Base-by-base conservation (phyloP, 2,888 invertebrate species). In the Drosophila helvetica region DNA sequence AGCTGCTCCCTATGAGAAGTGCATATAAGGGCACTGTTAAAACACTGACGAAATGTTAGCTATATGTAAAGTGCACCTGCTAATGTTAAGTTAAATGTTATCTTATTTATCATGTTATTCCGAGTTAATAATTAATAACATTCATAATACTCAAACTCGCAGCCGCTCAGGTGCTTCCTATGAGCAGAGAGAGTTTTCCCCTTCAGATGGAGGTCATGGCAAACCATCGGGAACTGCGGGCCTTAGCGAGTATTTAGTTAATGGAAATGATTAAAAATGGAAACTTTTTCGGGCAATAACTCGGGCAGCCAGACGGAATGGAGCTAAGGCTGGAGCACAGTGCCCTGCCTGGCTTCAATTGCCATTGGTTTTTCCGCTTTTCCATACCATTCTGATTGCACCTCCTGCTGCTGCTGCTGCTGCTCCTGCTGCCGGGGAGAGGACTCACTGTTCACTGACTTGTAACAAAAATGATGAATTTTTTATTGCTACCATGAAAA, bases 201-300 rank as follows among this genome's bases (percentile, higher is more conserved):
- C 19, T 22, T 22, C 54, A 46, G 75, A 77, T 82, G 71, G 86
- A 77, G 86, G 86, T 79, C 86, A 85, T 67, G 83, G 75, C 10
- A 19, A 38, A 38, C 22, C 60, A 70, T 42, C 51, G 46, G 25
- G 56, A 58, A 67, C 55, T 22, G 54, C 59, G 59, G 19, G 55
- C 72, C 63, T 60, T 56, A 62, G 43, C 56, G 55, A 65, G 70
- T 71, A 78, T 74, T 85, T 78, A 80, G 82, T 87, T 85, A 87
- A 83, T 83, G 82, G 66, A 79, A 81, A 83, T 81, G 74, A 82
- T 79, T 78, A 73, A 66, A 83, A 72, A 74, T 59, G 55, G 43
- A 59, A 77, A 55, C 59, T 68, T 65, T 55, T 10, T 12, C 60
- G 61, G 38, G 56, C 54, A 65, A 67, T 22, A 66, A 66, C 42